Base-by-base conservation (phyloP, 2,797 vertebrate species). In the Xiphorhynchus erythropygius region DNA sequence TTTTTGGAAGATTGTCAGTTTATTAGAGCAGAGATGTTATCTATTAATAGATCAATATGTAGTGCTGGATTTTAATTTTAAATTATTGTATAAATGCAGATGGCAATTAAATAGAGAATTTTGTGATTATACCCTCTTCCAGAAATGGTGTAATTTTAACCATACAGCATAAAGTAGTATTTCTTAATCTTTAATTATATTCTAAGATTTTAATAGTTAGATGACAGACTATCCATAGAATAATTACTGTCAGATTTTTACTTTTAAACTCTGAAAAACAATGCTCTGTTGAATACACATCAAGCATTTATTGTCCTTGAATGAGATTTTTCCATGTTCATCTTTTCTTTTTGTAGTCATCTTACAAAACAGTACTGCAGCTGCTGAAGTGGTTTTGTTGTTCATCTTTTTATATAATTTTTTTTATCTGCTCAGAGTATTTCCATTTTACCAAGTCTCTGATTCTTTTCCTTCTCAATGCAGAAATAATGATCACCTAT, bases 41-140 rank as follows among this genome's bases (percentile, higher is more conserved):
- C 46, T 87, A 76, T 97, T 74, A 74, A 96, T 87, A 95, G 93
- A 97, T 97, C 93, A 95, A 97, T 97, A 94, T 33, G 27, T 78
- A 93, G 30, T 46, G 12, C 50, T 97, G 52, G 32, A 77, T 96
- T 96, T 46, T 90, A 93, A 96, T 96, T 97, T 93, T 93, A 95
- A 97, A 91, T 91, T 96, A 55, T 86, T 96, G 77, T 62, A 52
- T 77, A 96, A 94, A 97, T 71, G 37, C 56, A 84, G 69, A 75
- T 73, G n/a, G 46, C 55, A 97, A 97, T 94, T 80, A 97, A 95
- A 89, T 71, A 88, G 13, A 18, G 52, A 90, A 91, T 94, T 95
- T 94, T 87, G 89, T 91, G 32, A 79, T 96, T 96, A 90, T 30
- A 91, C 8, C 33, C 81, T 89, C 75, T 92, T 74, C 49, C 57